Evolutionary conservation across 2,113 vertebrate species (phyloP).

Genomic region (Leiothrix lutea): DNA sequence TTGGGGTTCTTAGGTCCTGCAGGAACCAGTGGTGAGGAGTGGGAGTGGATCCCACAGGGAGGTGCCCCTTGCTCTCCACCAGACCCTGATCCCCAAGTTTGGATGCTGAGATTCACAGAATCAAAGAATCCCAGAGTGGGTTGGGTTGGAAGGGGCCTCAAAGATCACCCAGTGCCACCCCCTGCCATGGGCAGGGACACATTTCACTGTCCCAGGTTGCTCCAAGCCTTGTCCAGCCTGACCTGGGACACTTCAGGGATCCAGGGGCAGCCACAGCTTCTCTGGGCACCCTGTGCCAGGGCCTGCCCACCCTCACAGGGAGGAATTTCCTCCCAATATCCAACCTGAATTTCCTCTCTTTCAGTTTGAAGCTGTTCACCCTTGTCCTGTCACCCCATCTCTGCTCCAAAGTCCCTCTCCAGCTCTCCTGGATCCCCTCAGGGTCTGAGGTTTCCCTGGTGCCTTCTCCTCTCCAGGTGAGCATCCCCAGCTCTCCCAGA

Average conservation of each 20-base stretch:
- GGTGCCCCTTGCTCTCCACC: neutral
- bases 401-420: neutral
- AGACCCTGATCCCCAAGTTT: neutral
- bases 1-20: neutral
- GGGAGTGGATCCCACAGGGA: neutral
- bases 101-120: neutral
- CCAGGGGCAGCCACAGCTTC: neutral
- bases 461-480: neutral
- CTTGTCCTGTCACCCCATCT: neutral
- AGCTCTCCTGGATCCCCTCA: neutral
- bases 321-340: neutral
- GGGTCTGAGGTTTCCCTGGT: neutral
- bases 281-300: neutral
- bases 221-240: neutral
- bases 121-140: neutral
- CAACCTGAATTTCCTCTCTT: neutral
- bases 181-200: neutral
- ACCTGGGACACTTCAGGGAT: neutral
- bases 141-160: neutral
- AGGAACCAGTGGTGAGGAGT: neutral
- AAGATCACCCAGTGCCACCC: neutral
- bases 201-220: fast-evolving
- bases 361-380: neutral
- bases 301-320: neutral
- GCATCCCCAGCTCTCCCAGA: neutral